These are phyloP conservation scores for Diadromus collaris DNA, from an alignment of 2,888 invertebrate species.

Conservation along the genomic window DNA sequence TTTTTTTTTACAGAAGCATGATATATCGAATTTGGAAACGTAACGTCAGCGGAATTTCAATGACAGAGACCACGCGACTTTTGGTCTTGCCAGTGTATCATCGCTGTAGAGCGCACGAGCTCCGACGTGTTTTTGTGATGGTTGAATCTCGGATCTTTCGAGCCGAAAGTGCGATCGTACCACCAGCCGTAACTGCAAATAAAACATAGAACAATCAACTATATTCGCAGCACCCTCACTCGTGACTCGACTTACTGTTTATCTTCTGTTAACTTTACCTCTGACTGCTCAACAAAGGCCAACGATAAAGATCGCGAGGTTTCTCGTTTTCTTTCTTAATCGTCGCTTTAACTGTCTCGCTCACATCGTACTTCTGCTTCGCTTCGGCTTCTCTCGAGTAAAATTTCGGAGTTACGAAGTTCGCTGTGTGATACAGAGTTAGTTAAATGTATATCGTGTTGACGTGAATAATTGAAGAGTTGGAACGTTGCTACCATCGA, in stretches of 20 bases:
- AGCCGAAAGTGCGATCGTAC: constrained; percentile 71
- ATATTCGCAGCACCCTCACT: neutral
- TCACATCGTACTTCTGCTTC: constrained; percentile 52
- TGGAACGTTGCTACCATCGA: constrained; percentile 66
- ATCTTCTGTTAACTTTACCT: constrained; percentile 63
- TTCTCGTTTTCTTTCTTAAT: constrained; percentile 64
- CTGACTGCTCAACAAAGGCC: constrained; percentile 72
- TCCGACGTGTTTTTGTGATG: constrained; percentile 74
- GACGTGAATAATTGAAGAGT: neutral
- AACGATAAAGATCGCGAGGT: constrained; percentile 65
- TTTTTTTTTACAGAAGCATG: neutral
- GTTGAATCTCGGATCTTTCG: constrained; percentile 69
- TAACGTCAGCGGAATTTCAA: constrained; percentile 34
- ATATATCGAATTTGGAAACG: neutral
- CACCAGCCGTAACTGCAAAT: constrained; percentile 75
- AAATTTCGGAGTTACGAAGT: constrained; percentile 73
- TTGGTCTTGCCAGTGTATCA: constrained; percentile 71
- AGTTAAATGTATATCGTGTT: neutral
- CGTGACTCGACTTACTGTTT: too few species aligned
- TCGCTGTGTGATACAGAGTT: constrained; percentile 65
- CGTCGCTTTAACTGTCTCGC: constrained; percentile 62
- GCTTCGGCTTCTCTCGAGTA: constrained; percentile 67
- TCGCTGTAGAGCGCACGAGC: constrained; percentile 70
- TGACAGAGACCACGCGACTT: constrained; percentile 66
- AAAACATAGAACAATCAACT: neutral